Percentiles rank a stretch among this genome's conserved stretches.
These are phyloP conservation scores for Procapra przewalskii DNA, from an alignment of 2,113 vertebrate genomes.

Conservation along the genomic window DNA sequence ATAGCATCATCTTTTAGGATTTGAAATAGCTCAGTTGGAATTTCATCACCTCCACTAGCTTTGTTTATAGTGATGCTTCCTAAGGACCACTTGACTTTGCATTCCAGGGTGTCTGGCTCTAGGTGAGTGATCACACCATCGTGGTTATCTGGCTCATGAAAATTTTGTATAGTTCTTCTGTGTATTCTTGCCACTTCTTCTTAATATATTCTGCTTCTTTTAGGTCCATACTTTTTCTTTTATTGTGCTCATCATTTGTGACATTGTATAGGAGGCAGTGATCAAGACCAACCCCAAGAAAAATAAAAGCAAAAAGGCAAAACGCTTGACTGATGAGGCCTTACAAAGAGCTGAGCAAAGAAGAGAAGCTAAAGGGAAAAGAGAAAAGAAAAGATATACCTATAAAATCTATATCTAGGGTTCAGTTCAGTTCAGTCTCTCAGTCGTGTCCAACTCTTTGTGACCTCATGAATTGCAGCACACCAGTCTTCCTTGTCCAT, in stretches of 20 bases:
- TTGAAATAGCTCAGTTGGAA: background rate
- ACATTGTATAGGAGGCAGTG: background rate
- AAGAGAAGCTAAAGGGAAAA: background rate
- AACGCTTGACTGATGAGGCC: background rate
- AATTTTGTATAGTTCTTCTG: background rate
- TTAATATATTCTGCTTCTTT: background rate
- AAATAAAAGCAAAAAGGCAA: background rate
- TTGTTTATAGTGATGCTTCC: background rate
- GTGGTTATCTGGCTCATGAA: background rate
- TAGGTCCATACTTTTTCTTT: background rate
- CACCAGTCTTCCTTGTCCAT: too few relatives aligned
- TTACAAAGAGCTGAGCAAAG: background rate
- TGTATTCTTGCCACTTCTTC: background rate
- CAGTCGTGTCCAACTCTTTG: too few relatives aligned
- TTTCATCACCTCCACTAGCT: background rate
- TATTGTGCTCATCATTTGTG: background rate
- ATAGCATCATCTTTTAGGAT: background rate
- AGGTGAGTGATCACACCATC: background rate
- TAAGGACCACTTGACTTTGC: background rate
- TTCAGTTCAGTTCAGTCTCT: too few relatives aligned
- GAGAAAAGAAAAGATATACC: background rate
- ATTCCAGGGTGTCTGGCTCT: background rate
- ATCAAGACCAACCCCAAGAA: background rate
- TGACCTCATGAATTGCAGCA: too few relatives aligned
- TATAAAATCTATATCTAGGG: background rate